Base-by-base conservation (phyloP, 2,797 vertebrate genomes). In the Clarias laeviceps region DNA sequence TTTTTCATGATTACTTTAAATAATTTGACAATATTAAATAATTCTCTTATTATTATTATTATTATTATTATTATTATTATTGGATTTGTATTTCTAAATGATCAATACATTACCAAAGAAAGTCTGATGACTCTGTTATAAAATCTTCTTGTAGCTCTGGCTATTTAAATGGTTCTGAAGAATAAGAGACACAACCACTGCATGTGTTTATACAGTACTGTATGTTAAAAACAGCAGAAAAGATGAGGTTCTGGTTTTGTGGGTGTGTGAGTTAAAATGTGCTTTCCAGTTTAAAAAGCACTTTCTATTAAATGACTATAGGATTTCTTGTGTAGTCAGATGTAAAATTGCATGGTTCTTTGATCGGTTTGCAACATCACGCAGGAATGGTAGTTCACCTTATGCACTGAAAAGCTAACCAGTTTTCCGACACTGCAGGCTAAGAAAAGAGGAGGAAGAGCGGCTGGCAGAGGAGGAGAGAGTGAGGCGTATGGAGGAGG, bases 391-490 rank as follows among this genome's bases (percentile, higher is more conserved):
- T 45, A 11, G 3, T 0, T 27, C 12, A 54, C 12, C 0, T 3
- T 27, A 5, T 62, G 59, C 29, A 17, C 59, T 64, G 59, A 78
- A 64, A 59, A 29, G 27, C 61, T 54, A 32, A 81, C 66, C 27
- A 14, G 62, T 68, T 17, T 56, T 80, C 22, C 1, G 29, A 0
- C 0, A 0, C 73, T 18, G 11, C 88, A 96, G 95, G 90, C 27
- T 94, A 80, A 94, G 92, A 88, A 93, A 93, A 88, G 96, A 96
- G 88, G 95, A 96, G 80, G 94, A 96, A 65, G 82, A 90, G 61
- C 95, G 94, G 7, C 74, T 95, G 84, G 94, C 91, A 0, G 92
- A 94, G 0, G 96, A 96, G 74, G 95, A 96, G 0, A 93, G 93
- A 24, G 92, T 94, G 15, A 94, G 90, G 70, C 94, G 37, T 7